phyloP scores from a whole-genome alignment of 2,113 vertebrate genomes.

The Geococcyx californianus region DNA sequence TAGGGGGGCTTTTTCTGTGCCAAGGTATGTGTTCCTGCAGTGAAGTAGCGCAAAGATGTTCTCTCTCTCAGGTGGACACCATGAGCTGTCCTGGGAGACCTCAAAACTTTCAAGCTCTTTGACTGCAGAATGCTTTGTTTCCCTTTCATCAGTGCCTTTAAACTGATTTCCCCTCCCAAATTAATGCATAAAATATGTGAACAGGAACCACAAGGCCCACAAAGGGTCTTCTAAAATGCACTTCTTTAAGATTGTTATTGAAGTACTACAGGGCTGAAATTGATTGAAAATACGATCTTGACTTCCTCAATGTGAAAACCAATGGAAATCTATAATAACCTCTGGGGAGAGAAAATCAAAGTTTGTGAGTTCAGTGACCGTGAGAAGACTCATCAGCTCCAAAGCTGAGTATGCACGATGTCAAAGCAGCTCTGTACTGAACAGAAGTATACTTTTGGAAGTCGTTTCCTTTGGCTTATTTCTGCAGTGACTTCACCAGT shows the following conservation, averaged over 20 bases:
- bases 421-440: background rate
- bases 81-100: background rate
- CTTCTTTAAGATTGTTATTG: background rate
- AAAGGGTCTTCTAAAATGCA: background rate
- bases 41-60: background rate
- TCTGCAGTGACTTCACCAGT: background rate
- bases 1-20: background rate
- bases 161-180: background rate
- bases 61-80: background rate
- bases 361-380: background rate
- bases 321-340: conserved; percentile 15
- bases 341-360: conserved; percentile 14
- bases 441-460: background rate
- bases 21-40: background rate
- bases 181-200: background rate
- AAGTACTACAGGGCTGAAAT: background rate
- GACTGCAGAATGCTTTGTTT: background rate
- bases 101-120: background rate
- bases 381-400: background rate
- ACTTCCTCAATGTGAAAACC: background rate
- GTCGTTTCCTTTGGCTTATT: background rate
- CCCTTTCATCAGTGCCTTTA: background rate
- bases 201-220: background rate
- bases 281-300: background rate
- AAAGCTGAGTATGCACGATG: background rate